A percentile compares a stretch with the other conserved stretches of the same genome.
These are phyloP conservation scores for Phragmatobia fuliginosa DNA, from an alignment of 2,888 invertebrate species.

Conservation along the genomic window DNA sequence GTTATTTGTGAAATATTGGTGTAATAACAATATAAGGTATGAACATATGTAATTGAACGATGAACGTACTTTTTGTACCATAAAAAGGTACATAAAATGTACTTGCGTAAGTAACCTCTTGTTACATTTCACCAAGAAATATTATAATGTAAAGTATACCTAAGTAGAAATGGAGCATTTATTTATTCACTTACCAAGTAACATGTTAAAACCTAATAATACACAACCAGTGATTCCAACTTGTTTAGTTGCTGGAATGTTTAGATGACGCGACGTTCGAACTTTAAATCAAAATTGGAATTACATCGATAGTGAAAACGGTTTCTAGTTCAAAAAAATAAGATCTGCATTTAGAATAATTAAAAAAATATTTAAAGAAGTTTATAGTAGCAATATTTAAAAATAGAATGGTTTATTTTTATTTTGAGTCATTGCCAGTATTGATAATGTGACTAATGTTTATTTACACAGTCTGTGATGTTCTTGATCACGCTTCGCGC, in stretches of 20 bases:
- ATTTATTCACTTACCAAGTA: background rate
- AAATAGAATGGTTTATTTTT: slow-evolving; percentile 20
- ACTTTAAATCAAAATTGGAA: background rate
- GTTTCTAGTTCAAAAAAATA: background rate
- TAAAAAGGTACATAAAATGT: background rate
- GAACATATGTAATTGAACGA: background rate
- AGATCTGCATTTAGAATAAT: background rate
- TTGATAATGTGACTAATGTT: slow-evolving; percentile 22
- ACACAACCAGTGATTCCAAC: background rate
- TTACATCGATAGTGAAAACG: background rate
- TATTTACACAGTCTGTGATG: slow-evolving; percentile 32
- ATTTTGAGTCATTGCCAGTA: slow-evolving; percentile 11
- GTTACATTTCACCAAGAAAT: background rate
- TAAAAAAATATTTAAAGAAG: background rate
- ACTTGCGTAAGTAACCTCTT: background rate
- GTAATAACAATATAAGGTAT: background rate
- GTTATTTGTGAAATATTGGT: background rate
- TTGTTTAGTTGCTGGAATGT: background rate
- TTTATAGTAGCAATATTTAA: background rate
- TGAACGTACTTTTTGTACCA: too few relatives aligned
- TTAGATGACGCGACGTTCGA: background rate
- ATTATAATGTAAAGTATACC: background rate
- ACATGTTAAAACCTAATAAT: background rate
- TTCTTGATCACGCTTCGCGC: slow-evolving; percentile 32
- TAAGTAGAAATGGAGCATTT: background rate